A percentile compares a stretch with the other conserved stretches of the same genome.
These are phyloP conservation scores for Porites lobata DNA, from an alignment of 92 coral and sea anemone species.

Conservation along the genomic window DNA sequence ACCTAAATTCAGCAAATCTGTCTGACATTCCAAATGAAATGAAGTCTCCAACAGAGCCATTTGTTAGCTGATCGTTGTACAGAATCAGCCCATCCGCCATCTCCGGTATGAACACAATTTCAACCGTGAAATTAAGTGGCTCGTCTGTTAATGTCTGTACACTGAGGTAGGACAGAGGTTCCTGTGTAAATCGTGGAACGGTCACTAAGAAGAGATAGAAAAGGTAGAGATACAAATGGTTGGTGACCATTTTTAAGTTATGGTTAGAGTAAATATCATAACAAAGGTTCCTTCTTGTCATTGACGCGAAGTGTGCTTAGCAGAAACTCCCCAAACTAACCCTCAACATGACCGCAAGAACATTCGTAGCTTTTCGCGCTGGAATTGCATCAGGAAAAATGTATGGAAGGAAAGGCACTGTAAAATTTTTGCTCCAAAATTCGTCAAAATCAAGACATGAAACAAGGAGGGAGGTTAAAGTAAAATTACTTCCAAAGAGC, in stretches of 20 bases:
- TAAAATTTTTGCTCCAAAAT: too few species aligned
- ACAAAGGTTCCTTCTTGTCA: not conserved
- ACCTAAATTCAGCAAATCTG: conserved; percentile 88
- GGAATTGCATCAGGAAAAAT: too few species aligned
- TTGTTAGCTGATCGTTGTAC: conserved; percentile 80
- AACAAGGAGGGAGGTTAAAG: not conserved
- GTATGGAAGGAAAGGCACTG: too few species aligned
- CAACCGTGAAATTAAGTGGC: conserved; percentile 78
- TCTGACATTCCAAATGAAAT: conserved; percentile 83
- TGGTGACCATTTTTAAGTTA: not conserved
- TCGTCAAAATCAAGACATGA: not conserved
- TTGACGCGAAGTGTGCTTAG: not conserved
- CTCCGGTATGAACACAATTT: conserved; percentile 80
- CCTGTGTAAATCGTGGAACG: conserved; percentile 82
- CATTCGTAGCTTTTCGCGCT: too few species aligned
- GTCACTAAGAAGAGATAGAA: conserved; percentile 60
- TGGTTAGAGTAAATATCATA: not conserved
- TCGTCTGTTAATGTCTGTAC: conserved; percentile 67
- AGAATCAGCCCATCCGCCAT: conserved; percentile 80
- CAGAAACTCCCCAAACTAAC: not conserved
- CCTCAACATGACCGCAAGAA: too few species aligned
- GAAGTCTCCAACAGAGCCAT: conserved; percentile 77
- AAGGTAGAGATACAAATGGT: not conserved
- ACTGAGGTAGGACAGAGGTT: conserved; percentile 77
- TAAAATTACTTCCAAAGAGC: not conserved